Evolutionary conservation across 2,888 invertebrate genomes (phyloP).

Genomic region (Parascotia fuliginaria): DNA sequence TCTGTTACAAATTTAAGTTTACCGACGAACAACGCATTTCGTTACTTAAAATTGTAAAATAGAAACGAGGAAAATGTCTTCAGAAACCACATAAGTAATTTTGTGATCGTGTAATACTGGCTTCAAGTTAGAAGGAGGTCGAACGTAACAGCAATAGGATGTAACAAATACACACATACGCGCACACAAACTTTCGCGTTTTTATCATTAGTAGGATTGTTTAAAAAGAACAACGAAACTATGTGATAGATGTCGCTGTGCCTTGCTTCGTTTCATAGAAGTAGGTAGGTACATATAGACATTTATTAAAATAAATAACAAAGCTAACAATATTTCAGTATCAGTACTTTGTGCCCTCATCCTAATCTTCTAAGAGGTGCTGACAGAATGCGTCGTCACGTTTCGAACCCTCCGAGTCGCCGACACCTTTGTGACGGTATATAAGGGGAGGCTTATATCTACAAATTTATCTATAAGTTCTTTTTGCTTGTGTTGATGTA

Average conservation of each 20-base stretch:
- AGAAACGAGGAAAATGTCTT: background rate
- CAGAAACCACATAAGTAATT: conserved; percentile 12
- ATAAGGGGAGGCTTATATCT: conserved; percentile 42
- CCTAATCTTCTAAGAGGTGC: conserved; percentile 26
- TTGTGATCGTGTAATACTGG: conserved; percentile 27
- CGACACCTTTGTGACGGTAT: conserved; percentile 38
- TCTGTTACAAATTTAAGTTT: conserved; percentile 23
- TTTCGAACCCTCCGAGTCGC: conserved; percentile 34
- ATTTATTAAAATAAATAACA: background rate
- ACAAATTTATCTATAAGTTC: conserved; percentile 22
- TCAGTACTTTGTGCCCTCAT: conserved; percentile 17
- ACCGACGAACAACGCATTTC: background rate
- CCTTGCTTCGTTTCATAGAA: no score
- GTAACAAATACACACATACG: no score
- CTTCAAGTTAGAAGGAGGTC: conserved; percentile 24
- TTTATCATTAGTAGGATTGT: no score
- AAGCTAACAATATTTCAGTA: background rate
- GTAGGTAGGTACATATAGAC: no score
- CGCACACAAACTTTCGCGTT: no score
- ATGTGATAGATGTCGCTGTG: no score
- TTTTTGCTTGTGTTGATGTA: background rate
- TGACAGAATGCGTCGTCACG: conserved; percentile 46
- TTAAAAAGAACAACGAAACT: no score
- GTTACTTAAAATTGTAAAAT: background rate
- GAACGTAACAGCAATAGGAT: conserved; percentile 32